Conservation (phyloP, 2,113 vertebrate genomes). For the Eptesicus fuscus region DNA sequence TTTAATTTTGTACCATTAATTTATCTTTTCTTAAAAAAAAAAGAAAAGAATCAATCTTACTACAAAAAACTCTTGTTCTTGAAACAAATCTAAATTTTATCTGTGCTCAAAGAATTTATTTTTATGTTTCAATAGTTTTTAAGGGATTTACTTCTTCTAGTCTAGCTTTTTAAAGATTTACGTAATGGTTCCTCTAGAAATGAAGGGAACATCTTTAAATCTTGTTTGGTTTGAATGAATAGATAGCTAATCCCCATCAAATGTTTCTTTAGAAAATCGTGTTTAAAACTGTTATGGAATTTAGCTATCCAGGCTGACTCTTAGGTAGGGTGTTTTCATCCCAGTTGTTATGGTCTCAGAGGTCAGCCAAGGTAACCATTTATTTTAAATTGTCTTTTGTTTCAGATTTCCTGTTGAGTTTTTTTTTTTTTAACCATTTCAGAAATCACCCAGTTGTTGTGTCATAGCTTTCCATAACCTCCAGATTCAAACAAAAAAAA, state of each 20-base stretch:
- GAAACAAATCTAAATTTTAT: not conserved
- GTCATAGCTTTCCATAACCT: conserved; percentile 77
- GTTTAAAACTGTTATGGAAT: conserved; percentile 79
- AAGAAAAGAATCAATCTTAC: not conserved
- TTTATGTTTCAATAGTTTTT: not conserved
- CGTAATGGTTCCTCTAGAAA: conserved; percentile 73
- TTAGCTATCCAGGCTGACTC: conserved; percentile 74
- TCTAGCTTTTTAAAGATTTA: conserved; percentile 66
- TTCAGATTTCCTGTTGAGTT: conserved; percentile 84
- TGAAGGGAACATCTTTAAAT: conserved; percentile 77
- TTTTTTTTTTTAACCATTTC: conserved; percentile 79
- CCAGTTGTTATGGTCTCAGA: conserved; percentile 77
- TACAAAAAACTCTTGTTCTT: not conserved
- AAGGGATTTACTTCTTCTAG: conserved; percentile 39
- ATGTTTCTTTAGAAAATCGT: conserved; percentile 80
- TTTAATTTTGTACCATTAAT: not conserved
- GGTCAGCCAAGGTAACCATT: conserved; percentile 82
- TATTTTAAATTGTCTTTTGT: conserved; percentile 82
- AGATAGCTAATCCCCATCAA: conserved; percentile 81
- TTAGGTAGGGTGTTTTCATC: conserved; percentile 77
- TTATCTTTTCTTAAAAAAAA: not conserved
- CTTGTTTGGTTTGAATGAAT: conserved; percentile 80
- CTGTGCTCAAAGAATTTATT: conserved; percentile 26
- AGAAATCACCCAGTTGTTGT: conserved; percentile 80
- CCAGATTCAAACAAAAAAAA: conserved; percentile 67